These are phyloP conservation scores for Eidolon helvum DNA, from an alignment of 2,113 vertebrate species.

Conservation along the genomic window DNA sequence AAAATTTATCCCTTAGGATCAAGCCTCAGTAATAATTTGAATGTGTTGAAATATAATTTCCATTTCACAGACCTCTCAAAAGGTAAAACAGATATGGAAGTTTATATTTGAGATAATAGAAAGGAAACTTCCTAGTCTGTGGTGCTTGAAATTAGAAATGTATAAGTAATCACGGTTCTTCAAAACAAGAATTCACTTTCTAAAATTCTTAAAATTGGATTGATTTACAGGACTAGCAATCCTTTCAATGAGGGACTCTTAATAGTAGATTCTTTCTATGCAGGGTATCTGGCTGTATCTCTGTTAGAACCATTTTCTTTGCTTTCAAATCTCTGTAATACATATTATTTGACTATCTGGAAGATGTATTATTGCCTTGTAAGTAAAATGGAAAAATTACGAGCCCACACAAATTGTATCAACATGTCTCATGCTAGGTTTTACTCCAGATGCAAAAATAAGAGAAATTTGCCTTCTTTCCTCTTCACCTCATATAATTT, in stretches of 20 bases:
- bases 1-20: conserved; percentile 61
- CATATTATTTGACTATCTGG: conserved; percentile 31
- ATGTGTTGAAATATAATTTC: conserved; percentile 64
- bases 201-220: neutral
- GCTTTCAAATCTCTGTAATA: neutral
- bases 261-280: neutral
- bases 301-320: conserved; percentile 10
- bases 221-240: neutral
- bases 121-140: conserved; percentile 1
- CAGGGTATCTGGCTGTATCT: neutral
- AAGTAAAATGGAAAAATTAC: conserved; percentile 40
- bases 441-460: conserved; percentile 18
- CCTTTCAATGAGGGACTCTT: neutral
- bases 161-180: conserved; percentile 12
- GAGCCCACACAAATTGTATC: conserved; percentile 33
- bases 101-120: conserved; percentile 44
- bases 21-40: conserved; percentile 59
- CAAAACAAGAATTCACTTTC: neutral
- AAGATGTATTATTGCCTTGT: conserved; percentile 1
- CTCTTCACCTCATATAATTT: neutral
- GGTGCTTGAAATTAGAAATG: conserved; percentile 42
- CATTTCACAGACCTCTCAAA: conserved; percentile 38
- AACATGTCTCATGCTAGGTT: neutral
- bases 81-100: conserved; percentile 24
- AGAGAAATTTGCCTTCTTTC: conserved; percentile 15